These are phyloP conservation scores for Indicator maculatus DNA, from an alignment of 2,113 vertebrate genomes.

Conservation along the genomic window DNA sequence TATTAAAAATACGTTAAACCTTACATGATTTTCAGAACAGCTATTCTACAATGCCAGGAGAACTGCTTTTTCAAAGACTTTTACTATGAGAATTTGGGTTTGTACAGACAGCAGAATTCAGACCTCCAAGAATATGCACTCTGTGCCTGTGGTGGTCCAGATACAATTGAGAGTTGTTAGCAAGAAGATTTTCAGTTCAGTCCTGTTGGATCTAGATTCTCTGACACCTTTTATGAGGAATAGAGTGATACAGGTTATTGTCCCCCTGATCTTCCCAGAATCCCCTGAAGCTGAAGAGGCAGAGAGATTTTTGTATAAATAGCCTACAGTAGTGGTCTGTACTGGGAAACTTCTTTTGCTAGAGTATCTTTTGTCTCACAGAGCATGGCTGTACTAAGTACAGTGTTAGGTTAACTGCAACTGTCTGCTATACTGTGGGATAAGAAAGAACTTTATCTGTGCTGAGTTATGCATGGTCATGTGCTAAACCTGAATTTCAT, in stretches of 20 bases:
- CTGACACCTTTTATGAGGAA: not conserved
- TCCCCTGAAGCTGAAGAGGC: not conserved
- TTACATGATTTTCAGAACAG: not conserved
- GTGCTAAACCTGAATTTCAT: not conserved
- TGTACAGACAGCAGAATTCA: not conserved
- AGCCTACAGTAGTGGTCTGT: not conserved
- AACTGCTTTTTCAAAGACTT: not conserved
- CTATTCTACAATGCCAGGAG: not conserved
- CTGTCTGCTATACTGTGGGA: not conserved
- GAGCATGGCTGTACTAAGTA: not conserved
- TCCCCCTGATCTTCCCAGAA: not conserved
- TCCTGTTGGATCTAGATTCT: not conserved
- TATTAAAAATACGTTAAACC: not conserved
- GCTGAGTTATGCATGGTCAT: not conserved
- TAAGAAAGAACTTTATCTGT: not conserved
- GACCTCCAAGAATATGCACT: not conserved
- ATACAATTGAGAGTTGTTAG: not conserved
- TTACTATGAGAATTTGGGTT: not conserved
- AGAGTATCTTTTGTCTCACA: not conserved
- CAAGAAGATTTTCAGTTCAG: not conserved
- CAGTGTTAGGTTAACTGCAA: fast-evolving
- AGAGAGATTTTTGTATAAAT: not conserved
- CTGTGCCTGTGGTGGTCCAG: not conserved
- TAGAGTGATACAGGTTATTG: not conserved
- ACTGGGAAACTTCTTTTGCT: not conserved